Percentiles rank a stretch among this genome's conserved stretches.
Evolutionary conservation across 2,797 vertebrate genomes (phyloP).

Genomic region (Chromobotia macracanthus): DNA sequence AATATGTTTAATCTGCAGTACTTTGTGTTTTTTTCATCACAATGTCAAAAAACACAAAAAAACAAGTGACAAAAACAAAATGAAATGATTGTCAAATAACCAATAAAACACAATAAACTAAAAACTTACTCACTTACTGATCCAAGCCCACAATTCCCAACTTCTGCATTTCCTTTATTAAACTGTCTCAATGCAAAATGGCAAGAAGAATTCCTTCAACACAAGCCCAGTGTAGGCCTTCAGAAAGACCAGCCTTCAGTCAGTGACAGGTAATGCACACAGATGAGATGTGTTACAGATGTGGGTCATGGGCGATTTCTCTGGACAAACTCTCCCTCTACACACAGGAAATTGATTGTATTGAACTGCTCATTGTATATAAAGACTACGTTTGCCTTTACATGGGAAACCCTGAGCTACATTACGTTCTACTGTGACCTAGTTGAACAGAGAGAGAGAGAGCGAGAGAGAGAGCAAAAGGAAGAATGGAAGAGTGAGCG

Average conservation of each 20-base stretch:
- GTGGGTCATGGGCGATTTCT: conserved; percentile 11
- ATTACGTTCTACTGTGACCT: conserved; percentile 53
- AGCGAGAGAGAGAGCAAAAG: not conserved
- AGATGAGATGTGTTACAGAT: conserved; percentile 16
- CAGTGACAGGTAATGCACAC: conserved; percentile 17
- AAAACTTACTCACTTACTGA: no score
- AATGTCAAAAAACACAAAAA: no score
- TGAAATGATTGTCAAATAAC: no score
- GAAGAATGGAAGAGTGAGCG: conserved; percentile 1
- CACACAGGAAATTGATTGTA: not conserved
- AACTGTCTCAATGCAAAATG: conserved; percentile 4
- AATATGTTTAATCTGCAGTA: no score
- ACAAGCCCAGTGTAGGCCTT: not conserved
- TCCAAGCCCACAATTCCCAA: no score
- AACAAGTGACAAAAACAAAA: no score
- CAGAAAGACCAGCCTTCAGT: conserved; percentile 13
- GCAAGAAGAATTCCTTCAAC: not conserved
- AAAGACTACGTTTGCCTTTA: conserved; percentile 43
- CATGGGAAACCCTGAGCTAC: conserved; percentile 47
- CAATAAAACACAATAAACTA: no score
- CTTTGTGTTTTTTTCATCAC: no score
- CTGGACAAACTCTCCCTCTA: conserved; percentile 2
- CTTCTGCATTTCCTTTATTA: no score
- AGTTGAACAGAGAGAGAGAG: conserved; percentile 35
- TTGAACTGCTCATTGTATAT: conserved; percentile 19